A percentile compares a stretch with the other conserved stretches of the same genome.
phyloP scores from a whole-genome alignment of 2,888 invertebrate genomes.

The Phorcus lineatus region DNA sequence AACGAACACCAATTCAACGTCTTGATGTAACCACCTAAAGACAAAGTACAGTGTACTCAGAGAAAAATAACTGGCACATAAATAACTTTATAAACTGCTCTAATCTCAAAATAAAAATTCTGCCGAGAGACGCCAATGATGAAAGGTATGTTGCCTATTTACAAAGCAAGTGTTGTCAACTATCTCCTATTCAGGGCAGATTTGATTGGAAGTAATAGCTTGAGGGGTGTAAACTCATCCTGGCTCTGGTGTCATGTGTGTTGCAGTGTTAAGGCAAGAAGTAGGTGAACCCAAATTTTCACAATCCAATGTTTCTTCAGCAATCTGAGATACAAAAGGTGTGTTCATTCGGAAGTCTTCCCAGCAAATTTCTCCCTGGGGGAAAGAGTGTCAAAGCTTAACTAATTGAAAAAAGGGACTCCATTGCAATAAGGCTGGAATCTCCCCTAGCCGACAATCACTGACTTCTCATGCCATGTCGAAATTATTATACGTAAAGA shows the following conservation, averaged over 20 bases:
- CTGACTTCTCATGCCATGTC: conserved; percentile 22
- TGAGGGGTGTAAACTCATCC: neutral
- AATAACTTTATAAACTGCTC: too few species aligned
- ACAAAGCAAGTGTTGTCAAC: too few species aligned
- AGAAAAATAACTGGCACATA: too few species aligned
- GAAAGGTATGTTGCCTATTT: too few species aligned
- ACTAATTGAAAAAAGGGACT: conserved; percentile 19
- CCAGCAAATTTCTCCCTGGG: neutral
- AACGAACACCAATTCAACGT: too few species aligned
- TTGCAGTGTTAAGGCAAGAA: neutral
- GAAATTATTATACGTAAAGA: conserved; percentile 11
- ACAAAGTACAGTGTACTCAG: too few species aligned
- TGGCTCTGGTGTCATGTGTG: too few species aligned
- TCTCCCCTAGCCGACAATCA: neutral
- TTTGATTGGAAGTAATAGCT: conserved; percentile 1
- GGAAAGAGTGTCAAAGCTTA: conserved; percentile 9
- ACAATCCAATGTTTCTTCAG: conserved; percentile 17
- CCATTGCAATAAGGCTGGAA: conserved; percentile 1
- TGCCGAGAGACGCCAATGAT: too few species aligned
- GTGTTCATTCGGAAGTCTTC: conserved; percentile 17
- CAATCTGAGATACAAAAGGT: conserved; percentile 23
- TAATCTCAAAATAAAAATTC: too few species aligned
- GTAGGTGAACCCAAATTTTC: conserved; percentile 1
- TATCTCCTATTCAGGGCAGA: neutral
- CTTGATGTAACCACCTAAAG: too few species aligned